Conservation (phyloP, 1,140 invertebrate species). For the Lanistes nyassanus region DNA sequence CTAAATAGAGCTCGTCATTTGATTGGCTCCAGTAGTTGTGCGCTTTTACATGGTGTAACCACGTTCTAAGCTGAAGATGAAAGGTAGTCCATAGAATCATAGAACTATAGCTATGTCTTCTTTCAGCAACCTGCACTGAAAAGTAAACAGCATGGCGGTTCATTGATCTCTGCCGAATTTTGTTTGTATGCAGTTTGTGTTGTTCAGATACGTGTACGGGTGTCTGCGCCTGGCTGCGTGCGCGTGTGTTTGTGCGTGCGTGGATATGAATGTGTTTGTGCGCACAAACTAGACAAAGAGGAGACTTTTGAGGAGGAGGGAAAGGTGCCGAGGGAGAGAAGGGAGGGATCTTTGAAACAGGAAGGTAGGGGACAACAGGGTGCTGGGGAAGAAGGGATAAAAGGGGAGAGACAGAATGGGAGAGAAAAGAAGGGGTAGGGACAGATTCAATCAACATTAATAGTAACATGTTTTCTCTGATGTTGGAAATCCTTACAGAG, state of each 20-base stretch:
- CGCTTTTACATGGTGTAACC: too few species aligned
- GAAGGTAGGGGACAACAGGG: background rate
- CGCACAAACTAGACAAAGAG: background rate
- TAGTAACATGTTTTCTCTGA: background rate
- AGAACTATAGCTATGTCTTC: background rate
- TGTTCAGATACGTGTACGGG: background rate
- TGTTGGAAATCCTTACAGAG: too few species aligned
- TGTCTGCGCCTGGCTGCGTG: background rate
- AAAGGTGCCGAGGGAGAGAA: too few species aligned
- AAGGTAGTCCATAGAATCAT: background rate
- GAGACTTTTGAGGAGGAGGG: background rate
- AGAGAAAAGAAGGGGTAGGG: background rate
- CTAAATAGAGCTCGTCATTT: too few species aligned
- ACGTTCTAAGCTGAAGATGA: too few species aligned
- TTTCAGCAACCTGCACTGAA: background rate
- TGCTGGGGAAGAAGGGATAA: background rate
- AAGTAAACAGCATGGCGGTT: too few species aligned
- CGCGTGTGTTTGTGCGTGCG: constrained; percentile 10
- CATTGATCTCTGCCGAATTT: background rate
- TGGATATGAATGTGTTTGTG: background rate
- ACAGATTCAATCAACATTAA: background rate
- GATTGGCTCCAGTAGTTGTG: too few species aligned
- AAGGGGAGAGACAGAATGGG: background rate
- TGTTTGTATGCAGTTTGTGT: background rate
- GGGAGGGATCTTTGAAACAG: background rate